Conservation (phyloP, 92 coral and sea anemone genomes). For the Phenganax stokvisi region DNA sequence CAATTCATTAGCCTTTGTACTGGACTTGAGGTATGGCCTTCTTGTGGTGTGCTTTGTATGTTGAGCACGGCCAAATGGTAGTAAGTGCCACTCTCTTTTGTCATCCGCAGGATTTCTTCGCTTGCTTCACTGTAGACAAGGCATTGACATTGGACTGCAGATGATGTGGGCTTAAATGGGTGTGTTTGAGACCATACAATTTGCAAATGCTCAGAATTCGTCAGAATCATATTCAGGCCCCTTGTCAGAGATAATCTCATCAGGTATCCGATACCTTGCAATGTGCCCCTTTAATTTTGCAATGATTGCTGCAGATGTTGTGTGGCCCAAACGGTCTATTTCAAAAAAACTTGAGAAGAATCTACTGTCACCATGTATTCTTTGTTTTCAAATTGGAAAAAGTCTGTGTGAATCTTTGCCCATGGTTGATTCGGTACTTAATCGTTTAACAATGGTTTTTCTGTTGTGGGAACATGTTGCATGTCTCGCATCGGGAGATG, state of each 20-base stretch:
- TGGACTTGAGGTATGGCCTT: too few species aligned
- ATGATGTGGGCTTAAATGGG: neutral
- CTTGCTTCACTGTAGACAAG: neutral
- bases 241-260: neutral
- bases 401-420: neutral
- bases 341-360: constrained; percentile 14
- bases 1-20: too few species aligned
- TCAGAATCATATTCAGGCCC: neutral
- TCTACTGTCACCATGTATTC: constrained; percentile 17
- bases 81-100: too few species aligned
- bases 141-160: neutral
- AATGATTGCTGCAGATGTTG: neutral
- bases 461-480: constrained; percentile 4
- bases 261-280: constrained; percentile 14
- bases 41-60: too few species aligned
- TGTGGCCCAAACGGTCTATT: neutral
- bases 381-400: constrained; percentile 3
- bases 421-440: neutral
- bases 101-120: neutral
- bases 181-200: neutral
- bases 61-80: too few species aligned
- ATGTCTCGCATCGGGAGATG: constrained; percentile 21
- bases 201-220: neutral
- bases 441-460: neutral
- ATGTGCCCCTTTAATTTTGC: constrained; percentile 3